Conservation (phyloP, 2,797 vertebrate species). For the Natrix natrix region DNA sequence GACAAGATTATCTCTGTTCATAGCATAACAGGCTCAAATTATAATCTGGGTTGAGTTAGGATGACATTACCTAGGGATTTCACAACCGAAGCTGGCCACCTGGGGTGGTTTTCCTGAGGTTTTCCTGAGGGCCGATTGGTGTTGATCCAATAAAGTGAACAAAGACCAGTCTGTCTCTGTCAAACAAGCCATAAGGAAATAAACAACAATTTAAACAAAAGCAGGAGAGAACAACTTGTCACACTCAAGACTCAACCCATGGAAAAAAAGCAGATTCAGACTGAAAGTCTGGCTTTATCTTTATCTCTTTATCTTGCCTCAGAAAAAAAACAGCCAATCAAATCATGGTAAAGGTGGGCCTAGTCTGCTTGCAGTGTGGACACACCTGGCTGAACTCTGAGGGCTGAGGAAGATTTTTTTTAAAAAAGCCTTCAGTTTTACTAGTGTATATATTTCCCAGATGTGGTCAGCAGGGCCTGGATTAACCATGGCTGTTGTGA, state of each 20-base stretch:
- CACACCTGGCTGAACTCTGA: not conserved
- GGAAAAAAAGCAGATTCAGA: not conserved
- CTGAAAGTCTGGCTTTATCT: not conserved
- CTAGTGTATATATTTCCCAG: not conserved
- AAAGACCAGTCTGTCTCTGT: not conserved
- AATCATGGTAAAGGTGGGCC: not conserved
- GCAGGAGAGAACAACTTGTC: not conserved
- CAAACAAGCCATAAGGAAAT: not conserved
- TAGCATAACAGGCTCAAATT: not conserved
- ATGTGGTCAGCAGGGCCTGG: not conserved
- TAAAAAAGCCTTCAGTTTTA: not conserved
- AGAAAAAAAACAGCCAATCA: slow-evolving; percentile 1
- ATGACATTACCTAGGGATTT: slow-evolving; percentile 44
- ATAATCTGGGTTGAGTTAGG: not conserved
- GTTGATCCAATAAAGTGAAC: not conserved
- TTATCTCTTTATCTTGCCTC: too few relatives aligned
- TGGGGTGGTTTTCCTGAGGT: not conserved
- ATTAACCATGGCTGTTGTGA: not conserved
- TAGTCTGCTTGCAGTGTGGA: not conserved
- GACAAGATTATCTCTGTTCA: not conserved
- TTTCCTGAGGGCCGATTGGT: fast-evolving
- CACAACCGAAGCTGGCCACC: not conserved
- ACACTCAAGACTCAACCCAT: not conserved
- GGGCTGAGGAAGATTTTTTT: not conserved
- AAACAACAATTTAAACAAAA: not conserved